A percentile compares a stretch with the other conserved stretches of the same genome.
Evolutionary conservation across 2,113 vertebrate species (phyloP).

Genomic region (Ceyx melanurus): DNA sequence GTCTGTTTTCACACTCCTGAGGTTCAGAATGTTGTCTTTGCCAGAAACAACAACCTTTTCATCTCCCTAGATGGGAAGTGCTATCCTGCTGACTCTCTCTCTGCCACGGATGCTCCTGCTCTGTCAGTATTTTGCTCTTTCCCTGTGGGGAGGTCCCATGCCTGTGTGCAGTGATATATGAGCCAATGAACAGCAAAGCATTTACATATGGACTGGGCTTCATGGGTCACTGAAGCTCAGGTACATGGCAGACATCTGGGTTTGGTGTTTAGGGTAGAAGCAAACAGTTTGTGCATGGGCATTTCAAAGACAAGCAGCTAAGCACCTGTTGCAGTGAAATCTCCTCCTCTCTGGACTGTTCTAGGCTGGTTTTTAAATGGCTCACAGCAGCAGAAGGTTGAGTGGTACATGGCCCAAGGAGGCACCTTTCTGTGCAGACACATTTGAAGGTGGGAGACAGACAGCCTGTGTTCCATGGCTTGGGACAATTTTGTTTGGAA

Average conservation of each 20-base stretch:
- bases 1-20: neutral
- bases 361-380: neutral
- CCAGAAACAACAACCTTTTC: conserved; percentile 23
- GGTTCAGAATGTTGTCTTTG: neutral
- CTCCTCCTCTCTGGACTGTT: fast-evolving
- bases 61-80: neutral
- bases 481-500: neutral
- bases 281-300: neutral
- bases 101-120: neutral
- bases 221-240: neutral
- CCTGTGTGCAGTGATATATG: neutral
- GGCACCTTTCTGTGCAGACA: neutral
- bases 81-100: neutral
- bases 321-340: neutral
- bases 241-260: neutral
- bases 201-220: neutral
- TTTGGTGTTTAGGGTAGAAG: neutral
- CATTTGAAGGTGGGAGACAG: neutral
- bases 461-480: neutral
- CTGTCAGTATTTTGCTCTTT: neutral
- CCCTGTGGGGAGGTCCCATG: neutral
- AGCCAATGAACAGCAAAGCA: neutral
- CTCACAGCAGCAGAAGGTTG: neutral
- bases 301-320: neutral
- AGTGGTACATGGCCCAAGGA: neutral